Evolutionary conservation across 2,113 vertebrate species (phyloP).

Genomic region (Lasiurus cinereus): DNA sequence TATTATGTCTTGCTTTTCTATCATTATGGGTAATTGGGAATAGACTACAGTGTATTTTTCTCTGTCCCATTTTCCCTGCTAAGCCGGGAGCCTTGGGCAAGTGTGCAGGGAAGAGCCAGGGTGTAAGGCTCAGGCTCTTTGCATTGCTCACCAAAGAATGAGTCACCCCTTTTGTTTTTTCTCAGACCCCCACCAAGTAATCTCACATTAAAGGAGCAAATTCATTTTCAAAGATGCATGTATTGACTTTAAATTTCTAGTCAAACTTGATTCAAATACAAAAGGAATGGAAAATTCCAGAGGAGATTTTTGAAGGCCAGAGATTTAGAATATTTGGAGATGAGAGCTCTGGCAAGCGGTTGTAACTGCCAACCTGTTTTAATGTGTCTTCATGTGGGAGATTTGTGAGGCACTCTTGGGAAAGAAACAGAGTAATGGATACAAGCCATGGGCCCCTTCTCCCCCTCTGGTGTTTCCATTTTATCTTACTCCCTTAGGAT

Average conservation of each 20-base stretch:
- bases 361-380: neutral
- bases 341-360: neutral
- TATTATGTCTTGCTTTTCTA: neutral
- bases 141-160: neutral
- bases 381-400: neutral
- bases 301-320: constrained; percentile 23
- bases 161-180: neutral
- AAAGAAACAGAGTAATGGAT: neutral
- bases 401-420: neutral
- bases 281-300: neutral
- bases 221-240: constrained; percentile 19
- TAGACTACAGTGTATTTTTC: neutral
- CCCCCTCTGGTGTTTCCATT: accelerated
- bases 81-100: neutral
- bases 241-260: constrained; percentile 39
- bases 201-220: neutral
- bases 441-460: accelerated
- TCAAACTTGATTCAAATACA: neutral
- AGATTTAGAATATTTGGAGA: neutral
- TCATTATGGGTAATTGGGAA: neutral
- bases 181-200: neutral
- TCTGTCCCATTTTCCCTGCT: neutral
- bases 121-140: neutral
- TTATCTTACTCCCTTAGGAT: neutral
- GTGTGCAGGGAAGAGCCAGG: neutral